Evolutionary conservation across 2,888 invertebrate species (phyloP).

Genomic region (Zhuqinia jingwanae): DNA sequence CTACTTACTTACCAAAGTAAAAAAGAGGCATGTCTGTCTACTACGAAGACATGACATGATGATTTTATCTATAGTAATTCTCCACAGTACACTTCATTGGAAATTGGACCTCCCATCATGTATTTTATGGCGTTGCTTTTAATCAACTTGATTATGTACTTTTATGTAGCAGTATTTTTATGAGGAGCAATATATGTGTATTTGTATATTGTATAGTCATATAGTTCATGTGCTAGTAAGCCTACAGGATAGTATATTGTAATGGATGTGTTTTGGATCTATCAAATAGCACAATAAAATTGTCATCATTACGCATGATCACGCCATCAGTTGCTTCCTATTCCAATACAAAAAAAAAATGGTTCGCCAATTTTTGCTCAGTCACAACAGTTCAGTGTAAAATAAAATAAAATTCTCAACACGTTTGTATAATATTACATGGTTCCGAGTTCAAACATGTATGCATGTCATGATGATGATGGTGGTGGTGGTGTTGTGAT

Average conservation of each 20-base stretch:
- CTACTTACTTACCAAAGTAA: too few relatives aligned
- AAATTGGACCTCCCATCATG: slow-evolving; percentile 9
- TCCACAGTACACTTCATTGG: background rate
- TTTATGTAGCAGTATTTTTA: background rate
- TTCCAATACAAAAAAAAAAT: too few relatives aligned
- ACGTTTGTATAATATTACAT: slow-evolving; percentile 22
- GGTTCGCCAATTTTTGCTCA: background rate
- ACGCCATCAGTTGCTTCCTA: background rate
- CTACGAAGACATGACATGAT: too few relatives aligned
- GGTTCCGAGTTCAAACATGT: background rate
- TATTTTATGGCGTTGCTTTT: slow-evolving; percentile 15
- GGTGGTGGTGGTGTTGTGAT: too few relatives aligned
- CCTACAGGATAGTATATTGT: too few relatives aligned
- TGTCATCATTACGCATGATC: slow-evolving; percentile 14
- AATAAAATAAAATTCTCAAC: slow-evolving; percentile 15
- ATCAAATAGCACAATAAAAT: slow-evolving; percentile 23
- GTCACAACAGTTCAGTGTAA: background rate
- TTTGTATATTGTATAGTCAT: too few relatives aligned
- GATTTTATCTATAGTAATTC: slow-evolving; percentile 17
- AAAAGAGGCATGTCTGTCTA: too few relatives aligned
- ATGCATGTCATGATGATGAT: background rate
- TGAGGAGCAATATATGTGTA: background rate
- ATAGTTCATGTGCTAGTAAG: too few relatives aligned
- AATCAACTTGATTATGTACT: slow-evolving; percentile 32
- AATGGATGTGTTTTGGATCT: background rate